These are phyloP conservation scores for Drosophila vallismaia DNA, from an alignment of 2,888 invertebrate species.

Conservation along the genomic window DNA sequence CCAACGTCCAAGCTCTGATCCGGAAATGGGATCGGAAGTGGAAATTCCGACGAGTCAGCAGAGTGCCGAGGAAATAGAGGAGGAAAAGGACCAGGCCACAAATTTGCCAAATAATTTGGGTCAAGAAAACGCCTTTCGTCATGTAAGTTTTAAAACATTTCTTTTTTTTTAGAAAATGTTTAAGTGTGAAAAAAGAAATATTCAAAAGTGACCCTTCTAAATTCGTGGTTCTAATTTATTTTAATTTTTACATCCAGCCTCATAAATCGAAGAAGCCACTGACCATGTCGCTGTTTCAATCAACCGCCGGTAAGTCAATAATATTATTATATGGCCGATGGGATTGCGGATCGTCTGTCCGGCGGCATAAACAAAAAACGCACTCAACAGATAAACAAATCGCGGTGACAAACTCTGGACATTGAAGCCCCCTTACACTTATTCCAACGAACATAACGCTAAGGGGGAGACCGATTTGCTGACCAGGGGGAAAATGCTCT, in stretches of 20 bases:
- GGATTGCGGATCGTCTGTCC: slow-evolving; percentile 9
- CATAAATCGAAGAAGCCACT: background rate
- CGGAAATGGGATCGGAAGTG: slow-evolving; percentile 1
- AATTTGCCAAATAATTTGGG: background rate
- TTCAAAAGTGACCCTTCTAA: background rate
- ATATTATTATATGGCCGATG: background rate
- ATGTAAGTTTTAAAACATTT: background rate
- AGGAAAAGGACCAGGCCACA: background rate
- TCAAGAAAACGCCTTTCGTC: background rate
- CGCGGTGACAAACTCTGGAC: slow-evolving; percentile 5
- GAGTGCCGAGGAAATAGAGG: background rate
- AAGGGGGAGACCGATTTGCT: background rate
- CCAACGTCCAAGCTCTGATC: background rate
- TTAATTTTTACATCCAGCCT: background rate
- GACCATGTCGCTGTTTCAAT: background rate
- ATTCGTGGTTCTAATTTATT: background rate
- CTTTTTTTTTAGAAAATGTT: too few relatives aligned
- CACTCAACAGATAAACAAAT: slow-evolving; percentile 14
- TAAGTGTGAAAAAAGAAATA: too few relatives aligned
- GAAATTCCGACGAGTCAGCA: too few relatives aligned
- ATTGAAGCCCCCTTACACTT: slow-evolving; percentile 4
- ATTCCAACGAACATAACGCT: background rate
- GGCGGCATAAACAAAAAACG: slow-evolving; percentile 18
- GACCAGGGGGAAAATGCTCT: background rate
- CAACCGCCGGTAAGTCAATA: slow-evolving; percentile 10